Conservation (phyloP, 1,140 invertebrate genomes). For the Drosophila quadrilineata region DNA sequence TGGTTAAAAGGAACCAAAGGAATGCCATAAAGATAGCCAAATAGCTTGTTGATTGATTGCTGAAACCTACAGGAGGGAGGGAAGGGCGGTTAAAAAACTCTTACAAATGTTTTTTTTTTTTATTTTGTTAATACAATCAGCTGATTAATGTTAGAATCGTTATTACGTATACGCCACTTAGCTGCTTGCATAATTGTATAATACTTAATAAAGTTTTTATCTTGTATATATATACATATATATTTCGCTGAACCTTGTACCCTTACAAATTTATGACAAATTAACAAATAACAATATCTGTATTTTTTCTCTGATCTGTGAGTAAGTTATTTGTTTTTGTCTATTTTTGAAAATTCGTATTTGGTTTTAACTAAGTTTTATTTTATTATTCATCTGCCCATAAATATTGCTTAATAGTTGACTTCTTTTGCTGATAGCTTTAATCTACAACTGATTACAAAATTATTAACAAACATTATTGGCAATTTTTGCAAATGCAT, state of each 20-base stretch:
- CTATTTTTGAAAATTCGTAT: no score
- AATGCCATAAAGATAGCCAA: slow-evolving; percentile 63
- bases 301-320: neutral
- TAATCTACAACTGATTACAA: no score
- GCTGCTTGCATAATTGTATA: neutral
- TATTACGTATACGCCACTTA: slow-evolving; percentile 6
- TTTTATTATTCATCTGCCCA: no score
- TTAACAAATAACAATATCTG: no score
- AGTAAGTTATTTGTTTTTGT: no score
- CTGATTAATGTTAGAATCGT: no score
- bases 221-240: neutral
- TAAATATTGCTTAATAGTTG: no score
- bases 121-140: no score
- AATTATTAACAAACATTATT: slow-evolving; percentile 2
- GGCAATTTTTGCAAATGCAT: no score
- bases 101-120: neutral
- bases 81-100: neutral
- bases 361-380: no score
- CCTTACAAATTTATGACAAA: slow-evolving; percentile 10
- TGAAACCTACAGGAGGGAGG: no score
- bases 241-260: slow-evolving; percentile 7
- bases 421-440: no score
- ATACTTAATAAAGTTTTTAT: neutral
- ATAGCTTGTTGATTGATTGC: slow-evolving; percentile 63
- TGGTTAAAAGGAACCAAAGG: slow-evolving; percentile 21